Evolutionary conservation across 2,113 vertebrate species (phyloP), one percentile per base, ranked within the genome.

Genomic region (Oplegnathus fasciatus): DNA sequence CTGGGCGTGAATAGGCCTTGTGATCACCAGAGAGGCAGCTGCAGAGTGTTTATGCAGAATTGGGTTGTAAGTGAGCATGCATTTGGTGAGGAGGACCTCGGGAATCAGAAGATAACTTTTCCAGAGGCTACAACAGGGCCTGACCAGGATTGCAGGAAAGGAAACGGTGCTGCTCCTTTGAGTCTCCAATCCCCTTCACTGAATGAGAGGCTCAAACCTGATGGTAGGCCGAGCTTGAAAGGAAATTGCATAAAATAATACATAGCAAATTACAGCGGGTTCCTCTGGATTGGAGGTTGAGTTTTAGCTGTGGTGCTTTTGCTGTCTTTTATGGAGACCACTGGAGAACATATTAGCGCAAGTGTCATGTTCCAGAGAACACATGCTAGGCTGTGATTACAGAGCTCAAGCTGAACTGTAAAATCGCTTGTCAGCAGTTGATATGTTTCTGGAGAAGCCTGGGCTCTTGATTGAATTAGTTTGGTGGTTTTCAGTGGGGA

Each of bases 391-490:
- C 92, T 93, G 88, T 94, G 95, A 94, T 94, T 95, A 93, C 88
- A 57, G 84, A 89, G 92, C 90, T 90, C 82, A 80, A 88, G 88
- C 86, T 90, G 75, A 87, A 93, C 94, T 93, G 93, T 92, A 91
- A 94, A 93, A 94, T 93, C 71, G 67, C 93, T 93, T 93, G 93
- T 95, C 94, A 94, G 93, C 92, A 94, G 87, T 93, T 91, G 90
- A 93, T 91, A 78, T 88, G 87, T 93, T 93, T 93, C 86, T 93
- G 93, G 90, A 91, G 93, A 94, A 91, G 88, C 84, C 62, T 44
- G 79, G 72, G 72, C 69, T 80, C 86, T 61, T 93, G 92, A 95
- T 94, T 95, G 86, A 95, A 94, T 94, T 94, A 91, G 93, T 91
- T 91, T 86, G 65, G 88, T 78, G 89, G 85, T 88, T 94, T 93